Conservation (phyloP, 2,113 vertebrate genomes). For the Gnathonemus longibarbis region DNA sequence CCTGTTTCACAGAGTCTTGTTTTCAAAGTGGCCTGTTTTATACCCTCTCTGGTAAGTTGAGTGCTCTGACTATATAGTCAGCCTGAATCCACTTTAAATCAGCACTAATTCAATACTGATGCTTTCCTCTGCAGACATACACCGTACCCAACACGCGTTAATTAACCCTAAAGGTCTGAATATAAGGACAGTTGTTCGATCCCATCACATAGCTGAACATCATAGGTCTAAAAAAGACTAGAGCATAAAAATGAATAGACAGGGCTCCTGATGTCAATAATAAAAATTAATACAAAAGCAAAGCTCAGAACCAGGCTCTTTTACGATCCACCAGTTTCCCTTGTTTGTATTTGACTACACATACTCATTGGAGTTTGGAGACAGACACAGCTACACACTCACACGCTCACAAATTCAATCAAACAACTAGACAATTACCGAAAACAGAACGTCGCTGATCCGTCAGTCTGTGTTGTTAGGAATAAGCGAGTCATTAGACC, state of each 20-base stretch:
- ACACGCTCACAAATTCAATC: neutral
- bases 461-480: neutral
- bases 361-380: neutral
- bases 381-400: neutral
- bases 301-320: neutral
- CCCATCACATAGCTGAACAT: neutral
- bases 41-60: neutral
- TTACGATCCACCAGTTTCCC: neutral
- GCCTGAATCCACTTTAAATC: neutral
- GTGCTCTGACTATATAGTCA: neutral
- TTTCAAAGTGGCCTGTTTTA: conserved; percentile 19
- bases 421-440: neutral
- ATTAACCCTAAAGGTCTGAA: neutral
- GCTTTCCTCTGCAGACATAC: neutral
- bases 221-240: neutral
- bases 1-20: neutral
- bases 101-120: neutral
- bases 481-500: neutral
- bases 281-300: neutral
- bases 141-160: neutral
- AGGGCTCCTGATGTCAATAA: neutral
- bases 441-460: neutral
- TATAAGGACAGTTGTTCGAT: neutral
- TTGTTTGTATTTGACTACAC: neutral
- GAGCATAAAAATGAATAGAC: neutral